phyloP scores from a whole-genome alignment of 2,113 vertebrate species.

The Etheostoma spectabile region DNA sequence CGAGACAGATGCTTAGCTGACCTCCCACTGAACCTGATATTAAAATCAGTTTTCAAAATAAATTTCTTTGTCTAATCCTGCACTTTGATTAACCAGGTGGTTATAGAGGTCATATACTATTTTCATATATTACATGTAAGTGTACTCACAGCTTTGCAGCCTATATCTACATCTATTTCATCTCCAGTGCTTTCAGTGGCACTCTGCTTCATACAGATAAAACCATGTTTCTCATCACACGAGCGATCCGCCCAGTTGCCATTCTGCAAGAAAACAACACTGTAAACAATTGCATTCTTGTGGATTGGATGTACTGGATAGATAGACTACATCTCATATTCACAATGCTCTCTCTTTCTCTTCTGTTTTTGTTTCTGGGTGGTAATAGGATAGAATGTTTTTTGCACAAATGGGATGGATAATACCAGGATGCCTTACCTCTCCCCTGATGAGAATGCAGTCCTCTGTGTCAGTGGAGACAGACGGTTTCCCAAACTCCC shows the following conservation, averaged over 20 bases:
- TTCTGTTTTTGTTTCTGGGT: no score
- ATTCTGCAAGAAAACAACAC: constrained; percentile 77
- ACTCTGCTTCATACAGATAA: constrained; percentile 91
- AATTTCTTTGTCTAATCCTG: neutral
- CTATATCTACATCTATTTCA: constrained; percentile 73
- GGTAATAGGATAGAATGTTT: neutral
- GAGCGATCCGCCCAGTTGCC: constrained; percentile 91
- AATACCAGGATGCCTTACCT: constrained; percentile 79
- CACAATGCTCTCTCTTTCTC: neutral
- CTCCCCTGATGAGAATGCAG: constrained; percentile 90
- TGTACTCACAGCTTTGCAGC: constrained; percentile 89
- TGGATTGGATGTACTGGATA: neutral
- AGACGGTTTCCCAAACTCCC: constrained; percentile 88
- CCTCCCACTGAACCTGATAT: neutral
- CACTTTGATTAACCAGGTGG: neutral
- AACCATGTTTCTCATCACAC: constrained; percentile 88
- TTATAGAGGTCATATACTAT: neutral
- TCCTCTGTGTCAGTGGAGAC: constrained; percentile 83
- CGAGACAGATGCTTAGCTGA: neutral
- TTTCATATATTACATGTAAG: neutral
- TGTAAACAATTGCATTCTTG: neutral
- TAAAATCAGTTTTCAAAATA: neutral
- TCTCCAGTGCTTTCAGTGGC: constrained; percentile 60
- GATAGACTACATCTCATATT: neutral
- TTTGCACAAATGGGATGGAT: neutral